These are phyloP conservation scores for Panthera uncia DNA, from an alignment of 2,113 vertebrate species.

Conservation along the genomic window DNA sequence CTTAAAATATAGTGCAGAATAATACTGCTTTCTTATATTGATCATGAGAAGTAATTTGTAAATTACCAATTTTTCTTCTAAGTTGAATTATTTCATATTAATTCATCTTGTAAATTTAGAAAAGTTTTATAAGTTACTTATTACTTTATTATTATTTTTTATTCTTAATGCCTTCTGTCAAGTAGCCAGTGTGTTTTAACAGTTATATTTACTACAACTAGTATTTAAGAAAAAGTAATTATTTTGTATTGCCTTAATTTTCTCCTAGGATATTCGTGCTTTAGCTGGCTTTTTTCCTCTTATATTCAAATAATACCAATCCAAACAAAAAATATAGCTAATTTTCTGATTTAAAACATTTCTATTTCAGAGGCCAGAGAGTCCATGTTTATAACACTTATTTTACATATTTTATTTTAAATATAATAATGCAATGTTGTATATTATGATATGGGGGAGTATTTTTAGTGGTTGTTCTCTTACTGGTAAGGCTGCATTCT, in stretches of 20 bases:
- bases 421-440: neutral
- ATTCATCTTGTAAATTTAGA: conserved; percentile 18
- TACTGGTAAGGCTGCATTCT: neutral
- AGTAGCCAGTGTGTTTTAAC: neutral
- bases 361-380: neutral
- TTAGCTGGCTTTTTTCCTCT: neutral
- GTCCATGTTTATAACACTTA: neutral
- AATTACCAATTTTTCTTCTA: neutral
- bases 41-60: neutral
- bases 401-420: neutral
- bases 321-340: conserved; percentile 20
- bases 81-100: neutral
- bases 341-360: neutral
- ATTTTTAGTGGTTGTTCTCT: neutral
- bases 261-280: neutral
- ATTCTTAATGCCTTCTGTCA: neutral
- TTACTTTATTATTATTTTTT: neutral
- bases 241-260: neutral
- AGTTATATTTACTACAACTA: neutral
- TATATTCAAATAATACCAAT: neutral
- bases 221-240: neutral
- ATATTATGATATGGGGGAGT: neutral
- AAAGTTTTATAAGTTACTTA: neutral
- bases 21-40: neutral
- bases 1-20: neutral